Evolutionary conservation across 2,113 vertebrate genomes (phyloP).

Genomic region (Drymodes brunneopygia): DNA sequence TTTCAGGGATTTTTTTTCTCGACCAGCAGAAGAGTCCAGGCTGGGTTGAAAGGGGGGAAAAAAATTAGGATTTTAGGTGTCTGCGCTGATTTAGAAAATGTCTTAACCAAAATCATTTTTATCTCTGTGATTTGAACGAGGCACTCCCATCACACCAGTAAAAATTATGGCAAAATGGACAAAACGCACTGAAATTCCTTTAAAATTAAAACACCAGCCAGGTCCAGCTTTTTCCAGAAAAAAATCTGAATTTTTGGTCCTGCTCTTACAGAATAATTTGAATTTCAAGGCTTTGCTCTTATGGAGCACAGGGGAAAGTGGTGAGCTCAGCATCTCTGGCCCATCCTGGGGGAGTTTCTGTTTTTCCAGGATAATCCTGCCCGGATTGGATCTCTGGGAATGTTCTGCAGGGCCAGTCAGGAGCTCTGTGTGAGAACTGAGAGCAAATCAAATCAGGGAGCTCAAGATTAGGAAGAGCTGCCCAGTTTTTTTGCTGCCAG

Average conservation of each 20-base stretch:
- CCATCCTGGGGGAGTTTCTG: neutral
- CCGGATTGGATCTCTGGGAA: neutral
- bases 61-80: neutral
- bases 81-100: neutral
- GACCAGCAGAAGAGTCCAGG: neutral
- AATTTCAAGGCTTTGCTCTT: neutral
- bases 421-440: neutral
- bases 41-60: neutral
- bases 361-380: neutral
- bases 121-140: neutral
- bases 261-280: neutral
- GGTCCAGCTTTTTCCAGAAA: neutral
- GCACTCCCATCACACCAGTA: neutral
- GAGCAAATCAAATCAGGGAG: neutral
- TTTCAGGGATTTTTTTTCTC: neutral
- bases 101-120: neutral
- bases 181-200: neutral
- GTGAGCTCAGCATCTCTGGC: neutral
- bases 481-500: neutral
- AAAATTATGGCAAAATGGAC: neutral
- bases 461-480: neutral
- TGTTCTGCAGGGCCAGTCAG: neutral
- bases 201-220: neutral
- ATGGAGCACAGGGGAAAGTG: rapidly evolving
- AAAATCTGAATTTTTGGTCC: neutral